Evolutionary conservation across 2,888 invertebrate genomes (phyloP), one percentile per base, ranked within the genome.

Genomic region (Allolobophora icterica): DNA sequence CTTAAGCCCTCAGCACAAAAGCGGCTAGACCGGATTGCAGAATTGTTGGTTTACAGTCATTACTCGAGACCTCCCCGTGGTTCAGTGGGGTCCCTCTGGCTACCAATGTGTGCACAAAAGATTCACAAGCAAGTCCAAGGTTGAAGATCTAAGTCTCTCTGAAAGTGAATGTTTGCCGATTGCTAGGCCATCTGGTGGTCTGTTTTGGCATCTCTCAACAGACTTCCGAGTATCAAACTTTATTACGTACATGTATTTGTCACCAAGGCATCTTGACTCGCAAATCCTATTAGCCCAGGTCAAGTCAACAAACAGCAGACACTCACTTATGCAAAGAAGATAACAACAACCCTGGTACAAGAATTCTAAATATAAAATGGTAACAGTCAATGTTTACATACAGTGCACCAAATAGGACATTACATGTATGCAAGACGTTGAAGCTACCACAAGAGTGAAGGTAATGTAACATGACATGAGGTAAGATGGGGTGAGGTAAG

Each of bases 291-390:
- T 71, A 52, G n/a, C 71, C 71, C 71, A 71, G 30, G 71, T 71
- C 71, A 71, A 71, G 52, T 71, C 30, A 71, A 71, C 71, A 71
- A 71, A 71, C 71, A 71, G 71, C 30, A 71, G 71, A 71, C 71
- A 71, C n/a, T n/a, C 30, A 17, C 30, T 3, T 71, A 71, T 19
- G 24, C 2, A 52, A 52, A 52, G 52, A 21, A 52, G 52, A 52
- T 52, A n/a, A n/a, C 71, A 71, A 30, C 71, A 71, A 30, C 30
- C 4, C 71, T 71, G 71, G 30, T n/a, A 71, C 4, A 8, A 71
- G 71, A 71, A 71, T n/a, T 71, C 71, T 71, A 71, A 71, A 71
- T 71, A 71, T 71, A 71, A 13, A 71, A n/a, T n/a, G 71, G 71
- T 71, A n/a, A 71, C 71, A 71, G 71, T n/a, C 30, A 71, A n/a